phyloP scores from a whole-genome alignment of 1,140 invertebrate species.

The Drosophila biarmipes region DNA sequence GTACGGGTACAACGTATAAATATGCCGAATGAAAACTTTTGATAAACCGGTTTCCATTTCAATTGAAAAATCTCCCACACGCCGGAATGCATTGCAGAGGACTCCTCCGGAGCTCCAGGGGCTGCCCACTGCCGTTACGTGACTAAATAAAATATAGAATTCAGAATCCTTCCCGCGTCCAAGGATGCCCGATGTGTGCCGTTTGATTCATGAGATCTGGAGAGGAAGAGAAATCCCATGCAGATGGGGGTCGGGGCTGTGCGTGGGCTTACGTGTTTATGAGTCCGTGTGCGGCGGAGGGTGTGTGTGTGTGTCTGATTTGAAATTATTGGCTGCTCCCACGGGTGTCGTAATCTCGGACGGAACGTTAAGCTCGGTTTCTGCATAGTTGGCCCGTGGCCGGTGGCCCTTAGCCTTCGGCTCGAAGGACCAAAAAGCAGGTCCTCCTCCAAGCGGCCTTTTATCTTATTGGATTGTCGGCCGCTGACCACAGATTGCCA shows the following conservation, averaged over 20 bases:
- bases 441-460: constrained; percentile 37
- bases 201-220: constrained; percentile 72
- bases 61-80: constrained; percentile 44
- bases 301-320: constrained; percentile 57
- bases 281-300: constrained; percentile 14
- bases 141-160: constrained; percentile 57
- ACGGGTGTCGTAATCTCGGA: constrained; percentile 78
- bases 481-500: constrained; percentile 68
- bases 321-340: constrained; percentile 83
- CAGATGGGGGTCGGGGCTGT: constrained; percentile 1
- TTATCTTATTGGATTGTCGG: constrained; percentile 71
- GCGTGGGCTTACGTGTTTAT: constrained; percentile 41
- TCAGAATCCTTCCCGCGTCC: constrained; percentile 43
- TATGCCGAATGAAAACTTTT: constrained; percentile 32
- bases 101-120: not conserved
- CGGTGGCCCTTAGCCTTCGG: too few species aligned
- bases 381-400: constrained; percentile 59
- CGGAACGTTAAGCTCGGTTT: constrained; percentile 43
- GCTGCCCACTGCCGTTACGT: constrained; percentile 38
- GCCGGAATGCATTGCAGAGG: constrained; percentile 17
- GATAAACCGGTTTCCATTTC: constrained; percentile 49
- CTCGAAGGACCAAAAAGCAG: not conserved
- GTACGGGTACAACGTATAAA: constrained; percentile 12
- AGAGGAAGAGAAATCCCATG: not conserved
- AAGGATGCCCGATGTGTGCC: constrained; percentile 50